Evolutionary conservation across 2,113 vertebrate species (phyloP), one percentile per base, ranked within the genome.

Genomic region (Brachyhypopomus occidentalis): DNA sequence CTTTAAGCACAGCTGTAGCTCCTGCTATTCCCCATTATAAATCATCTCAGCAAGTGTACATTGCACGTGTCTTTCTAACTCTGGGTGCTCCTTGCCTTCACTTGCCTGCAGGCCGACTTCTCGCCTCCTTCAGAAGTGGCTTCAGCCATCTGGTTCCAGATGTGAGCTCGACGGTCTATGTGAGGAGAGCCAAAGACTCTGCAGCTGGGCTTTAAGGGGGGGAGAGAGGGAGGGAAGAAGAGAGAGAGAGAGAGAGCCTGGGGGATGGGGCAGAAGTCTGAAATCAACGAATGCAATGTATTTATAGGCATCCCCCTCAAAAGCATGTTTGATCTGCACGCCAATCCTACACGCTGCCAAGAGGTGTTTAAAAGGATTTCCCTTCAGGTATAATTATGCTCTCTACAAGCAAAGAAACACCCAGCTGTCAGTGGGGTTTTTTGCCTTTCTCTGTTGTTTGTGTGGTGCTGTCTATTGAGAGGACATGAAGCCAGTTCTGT

Each of bases 101-200:
- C 91, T 90, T 86, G 79, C 86, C 84, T 84, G 79, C 91, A 97
- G 96, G 96, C 62, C 94, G 92, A 78, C 89, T 91, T 16, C 93
- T 97, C 0, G 94, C 94, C 83, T 94, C 88, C 0, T 97, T 97
- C 89, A 92, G 90, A 85, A 94, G 92, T 87, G 89, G 92, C 84
- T 92, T 91, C 81, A 88, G 90, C 83, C 92, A 93, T 84, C 89
- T 97, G 88, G 89, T 95, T 86, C 93, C 94, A 52, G 94, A 96
- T 85, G 88, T 88, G 67, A 90, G 91, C 0, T 91, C 94, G 0
- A 89, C 93, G 73, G 90, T 96, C 84, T 97, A 96, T 8, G 88
- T 96, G 89, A 96, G 94, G 90, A 93, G 84, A 87, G 88, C 83
- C 0, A 87, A 91, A 90, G 84, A 87, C 83, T 89, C 87, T 71